Evolutionary conservation across 2,113 vertebrate species (phyloP).

Genomic region (Odocoileus hemionus): DNA sequence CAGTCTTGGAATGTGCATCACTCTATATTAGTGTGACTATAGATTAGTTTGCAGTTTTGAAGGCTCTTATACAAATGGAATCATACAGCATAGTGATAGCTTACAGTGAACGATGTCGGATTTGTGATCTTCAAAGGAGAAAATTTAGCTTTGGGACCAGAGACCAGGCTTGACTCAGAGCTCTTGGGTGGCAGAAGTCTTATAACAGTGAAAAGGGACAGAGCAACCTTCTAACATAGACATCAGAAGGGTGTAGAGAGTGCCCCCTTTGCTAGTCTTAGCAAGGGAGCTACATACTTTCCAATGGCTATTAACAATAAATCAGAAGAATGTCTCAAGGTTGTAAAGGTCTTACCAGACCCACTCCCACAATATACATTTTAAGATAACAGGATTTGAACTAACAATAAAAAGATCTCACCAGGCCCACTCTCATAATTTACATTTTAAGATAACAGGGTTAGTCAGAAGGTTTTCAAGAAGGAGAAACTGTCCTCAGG

Average conservation of each 20-base stretch:
- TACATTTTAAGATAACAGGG: neutral
- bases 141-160: neutral
- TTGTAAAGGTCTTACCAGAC: neutral
- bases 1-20: neutral
- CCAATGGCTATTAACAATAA: neutral
- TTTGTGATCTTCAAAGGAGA: neutral
- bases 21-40: neutral
- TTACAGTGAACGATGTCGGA: neutral
- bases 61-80: neutral
- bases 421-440: neutral
- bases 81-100: neutral
- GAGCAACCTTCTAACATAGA: neutral
- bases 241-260: neutral
- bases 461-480: neutral
- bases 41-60: neutral
- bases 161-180: neutral
- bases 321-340: neutral
- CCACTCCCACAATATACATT: neutral
- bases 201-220: neutral
- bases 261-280: neutral
- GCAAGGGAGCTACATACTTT: neutral
- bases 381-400: neutral
- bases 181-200: neutral
- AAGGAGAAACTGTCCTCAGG: neutral
- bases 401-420: neutral